These are phyloP conservation scores for Heliconius melpomene DNA, from an alignment of 1,140 invertebrate genomes.

Conservation along the genomic window DNA sequence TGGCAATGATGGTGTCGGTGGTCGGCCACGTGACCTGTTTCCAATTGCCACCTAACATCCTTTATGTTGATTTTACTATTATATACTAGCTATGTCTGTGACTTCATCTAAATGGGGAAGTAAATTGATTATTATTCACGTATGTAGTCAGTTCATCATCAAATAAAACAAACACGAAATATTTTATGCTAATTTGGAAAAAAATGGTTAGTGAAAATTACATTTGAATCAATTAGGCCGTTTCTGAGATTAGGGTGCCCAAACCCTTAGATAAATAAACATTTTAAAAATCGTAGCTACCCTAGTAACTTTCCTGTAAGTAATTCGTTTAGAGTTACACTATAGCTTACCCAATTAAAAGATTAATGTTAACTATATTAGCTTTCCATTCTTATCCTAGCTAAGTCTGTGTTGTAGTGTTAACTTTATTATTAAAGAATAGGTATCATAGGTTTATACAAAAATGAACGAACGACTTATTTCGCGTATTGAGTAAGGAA, in stretches of 20 bases:
- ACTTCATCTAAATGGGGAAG: no score
- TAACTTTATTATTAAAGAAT: neutral
- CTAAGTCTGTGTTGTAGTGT: neutral
- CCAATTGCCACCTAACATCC: slow-evolving; percentile 21
- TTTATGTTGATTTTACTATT: slow-evolving; percentile 10
- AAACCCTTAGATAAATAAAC: no score
- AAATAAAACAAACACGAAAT: no score
- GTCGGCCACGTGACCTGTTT: slow-evolving; percentile 24
- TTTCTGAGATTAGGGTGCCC: no score
- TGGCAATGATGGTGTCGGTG: slow-evolving; percentile 1
- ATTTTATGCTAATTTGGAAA: no score
- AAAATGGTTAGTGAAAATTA: no score
- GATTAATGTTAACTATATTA: neutral
- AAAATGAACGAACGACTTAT: neutral
- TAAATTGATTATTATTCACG: no score
- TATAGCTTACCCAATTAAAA: slow-evolving; percentile 5
- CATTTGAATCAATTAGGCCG: no score
- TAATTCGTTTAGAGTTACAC: neutral
- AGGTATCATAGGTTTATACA: neutral
- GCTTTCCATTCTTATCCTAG: neutral
- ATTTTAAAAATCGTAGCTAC: no score
- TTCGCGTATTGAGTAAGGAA: no score
- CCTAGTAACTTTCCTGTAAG: no score
- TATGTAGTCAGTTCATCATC: no score
- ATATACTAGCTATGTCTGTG: neutral